Conservation (phyloP, 2,888 invertebrate genomes). For the Phengaris arion region DNA sequence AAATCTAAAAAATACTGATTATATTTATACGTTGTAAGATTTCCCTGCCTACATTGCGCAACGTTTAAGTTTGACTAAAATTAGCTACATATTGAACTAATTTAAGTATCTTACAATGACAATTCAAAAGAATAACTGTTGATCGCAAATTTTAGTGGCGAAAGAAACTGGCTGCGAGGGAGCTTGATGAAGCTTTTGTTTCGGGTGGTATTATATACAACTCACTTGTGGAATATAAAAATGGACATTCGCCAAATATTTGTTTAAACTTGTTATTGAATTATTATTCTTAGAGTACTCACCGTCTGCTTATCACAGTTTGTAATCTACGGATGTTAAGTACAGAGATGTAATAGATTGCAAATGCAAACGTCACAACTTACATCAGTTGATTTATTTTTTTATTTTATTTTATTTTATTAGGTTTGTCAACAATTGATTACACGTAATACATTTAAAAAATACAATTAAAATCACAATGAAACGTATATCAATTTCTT, state of each 20-base stretch:
- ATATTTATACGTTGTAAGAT: not conserved
- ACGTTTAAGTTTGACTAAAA: not conserved
- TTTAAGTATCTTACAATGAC: not conserved
- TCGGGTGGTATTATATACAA: conserved; percentile 7
- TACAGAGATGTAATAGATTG: not conserved
- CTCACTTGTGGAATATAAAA: conserved; percentile 25
- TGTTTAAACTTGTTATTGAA: conserved; percentile 4
- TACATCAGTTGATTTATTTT: not conserved
- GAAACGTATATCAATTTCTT: no score
- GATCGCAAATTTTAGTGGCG: not conserved
- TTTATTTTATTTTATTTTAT: no score
- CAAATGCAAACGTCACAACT: not conserved
- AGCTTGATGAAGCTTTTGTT: conserved; percentile 15
- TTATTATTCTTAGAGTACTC: not conserved
- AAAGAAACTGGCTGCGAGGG: conserved; percentile 5
- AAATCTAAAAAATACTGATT: not conserved
- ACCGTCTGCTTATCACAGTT: not conserved
- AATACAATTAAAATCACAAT: no score
- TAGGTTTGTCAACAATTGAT: no score
- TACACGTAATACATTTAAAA: no score
- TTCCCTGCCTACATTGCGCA: not conserved
- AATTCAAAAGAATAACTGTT: conserved; percentile 19
- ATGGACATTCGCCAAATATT: conserved; percentile 25
- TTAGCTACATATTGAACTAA: not conserved
- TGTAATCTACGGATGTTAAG: not conserved